Evolutionary conservation across 2,888 invertebrate genomes (phyloP).

Genomic region (Drosophila quinaria): DNA sequence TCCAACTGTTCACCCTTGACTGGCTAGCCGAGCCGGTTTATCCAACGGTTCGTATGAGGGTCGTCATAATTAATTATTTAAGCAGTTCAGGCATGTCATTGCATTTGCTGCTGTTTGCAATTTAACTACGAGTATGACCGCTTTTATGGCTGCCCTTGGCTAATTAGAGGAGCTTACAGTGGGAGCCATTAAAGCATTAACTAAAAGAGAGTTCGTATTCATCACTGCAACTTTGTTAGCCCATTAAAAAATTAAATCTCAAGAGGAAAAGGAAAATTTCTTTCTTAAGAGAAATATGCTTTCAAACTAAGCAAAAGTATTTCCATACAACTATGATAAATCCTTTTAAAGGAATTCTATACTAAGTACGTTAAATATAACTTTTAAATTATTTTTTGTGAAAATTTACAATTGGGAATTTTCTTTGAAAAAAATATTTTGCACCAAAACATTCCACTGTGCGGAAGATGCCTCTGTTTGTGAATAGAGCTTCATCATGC

Average conservation of each 20-base stretch:
- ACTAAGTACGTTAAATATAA: too few relatives aligned
- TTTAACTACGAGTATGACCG: constrained; percentile 49
- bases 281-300: not conserved
- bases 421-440: not conserved
- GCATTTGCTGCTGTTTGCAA: constrained; percentile 46
- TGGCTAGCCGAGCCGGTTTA: constrained; percentile 8
- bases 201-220: not conserved
- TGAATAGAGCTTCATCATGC: constrained; percentile 22
- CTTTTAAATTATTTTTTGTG: too few relatives aligned
- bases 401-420: too few relatives aligned
- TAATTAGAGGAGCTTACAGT: constrained; percentile 57
- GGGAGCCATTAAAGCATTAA: constrained; percentile 6
- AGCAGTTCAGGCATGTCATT: constrained; percentile 58
- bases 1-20: constrained; percentile 36
- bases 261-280: not conserved
- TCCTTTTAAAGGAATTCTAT: too few relatives aligned
- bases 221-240: not conserved
- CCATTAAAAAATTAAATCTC: not conserved
- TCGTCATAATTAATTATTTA: constrained; percentile 70
- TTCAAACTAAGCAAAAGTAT: not conserved
- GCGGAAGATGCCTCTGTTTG: constrained; percentile 24
- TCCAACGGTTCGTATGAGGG: constrained; percentile 41
- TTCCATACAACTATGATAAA: not conserved
- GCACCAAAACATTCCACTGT: constrained; percentile 34
- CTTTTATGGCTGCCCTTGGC: constrained; percentile 66